phyloP scores from a whole-genome alignment of 2,888 invertebrate species.

The Athetis lepigone region DNA sequence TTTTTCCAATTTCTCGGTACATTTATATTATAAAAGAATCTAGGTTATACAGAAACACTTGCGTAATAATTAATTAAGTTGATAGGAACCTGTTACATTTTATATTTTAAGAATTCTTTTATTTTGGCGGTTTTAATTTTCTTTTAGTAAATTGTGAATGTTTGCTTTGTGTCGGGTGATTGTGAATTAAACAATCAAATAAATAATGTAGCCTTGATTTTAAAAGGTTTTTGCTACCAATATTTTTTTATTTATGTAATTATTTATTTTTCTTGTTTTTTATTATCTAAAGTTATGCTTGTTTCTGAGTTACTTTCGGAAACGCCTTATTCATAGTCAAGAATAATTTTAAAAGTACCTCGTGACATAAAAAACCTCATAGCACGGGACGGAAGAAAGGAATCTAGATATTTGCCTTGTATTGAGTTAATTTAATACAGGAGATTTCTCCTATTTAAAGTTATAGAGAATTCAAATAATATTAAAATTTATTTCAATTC shows the following conservation, averaged over 20 bases:
- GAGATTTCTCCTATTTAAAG: too few species aligned
- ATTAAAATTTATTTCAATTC: too few species aligned
- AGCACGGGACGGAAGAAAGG: too few species aligned
- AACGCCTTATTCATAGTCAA: neutral
- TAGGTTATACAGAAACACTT: slow-evolving; percentile 45
- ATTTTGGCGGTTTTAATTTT: slow-evolving; percentile 3
- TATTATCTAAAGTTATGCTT: too few species aligned
- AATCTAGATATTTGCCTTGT: too few species aligned
- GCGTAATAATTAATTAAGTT: slow-evolving; percentile 39
- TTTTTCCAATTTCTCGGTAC: slow-evolving; percentile 44
- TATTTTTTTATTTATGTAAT: too few species aligned
- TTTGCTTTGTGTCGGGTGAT: neutral
- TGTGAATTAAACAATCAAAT: neutral
- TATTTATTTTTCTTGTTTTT: too few species aligned
- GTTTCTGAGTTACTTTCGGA: neutral
- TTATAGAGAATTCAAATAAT: too few species aligned
- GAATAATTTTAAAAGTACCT: too few species aligned
- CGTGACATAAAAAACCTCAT: neutral
- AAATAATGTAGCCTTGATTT: neutral
- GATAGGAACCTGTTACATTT: slow-evolving; percentile 5
- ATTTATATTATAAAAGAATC: slow-evolving; percentile 40
- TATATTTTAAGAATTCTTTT: slow-evolving; percentile 29
- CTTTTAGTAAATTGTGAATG: neutral
- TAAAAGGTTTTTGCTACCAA: neutral
- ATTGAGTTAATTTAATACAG: too few species aligned